Base-by-base conservation (phyloP, 2,797 vertebrate species). In the Halcyon badia region DNA sequence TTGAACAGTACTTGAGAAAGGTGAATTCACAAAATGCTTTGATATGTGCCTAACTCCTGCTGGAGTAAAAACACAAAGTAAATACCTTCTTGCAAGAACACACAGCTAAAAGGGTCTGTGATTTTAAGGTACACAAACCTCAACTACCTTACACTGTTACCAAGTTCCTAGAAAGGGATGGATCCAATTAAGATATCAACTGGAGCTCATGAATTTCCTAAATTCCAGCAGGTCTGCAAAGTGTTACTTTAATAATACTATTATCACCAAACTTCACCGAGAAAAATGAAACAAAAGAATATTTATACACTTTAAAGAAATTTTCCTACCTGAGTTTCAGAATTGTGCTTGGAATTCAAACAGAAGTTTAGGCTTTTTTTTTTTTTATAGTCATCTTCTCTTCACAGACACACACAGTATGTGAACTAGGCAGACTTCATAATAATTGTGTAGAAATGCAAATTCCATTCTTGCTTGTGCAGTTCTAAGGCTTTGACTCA, bases 51-150 rank as follows among this genome's bases (percentile, higher is more conserved):
- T 35, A 75, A 52, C 31, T 85, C 62, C 30, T 46, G 22, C 9
- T 4, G 17, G 26, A 92, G 37, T 13, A 52, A 83, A 64, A 41
- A 37, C 16, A 56, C 71, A 90, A 33, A 13, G 21, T 4, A 60
- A 82, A 76, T 8, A 46, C 7, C 28, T 42, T 58, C 22, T 54
- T 54, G 21, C 35, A 42, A 46, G 26, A 66, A 16, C 19, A 35
- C 0, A 0, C 39, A 61, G n/a, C 26, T 83, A 35, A 69, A 39
- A 16, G 2, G 33, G 30, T 9, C 28, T 69, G 84, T 71, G 33
- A 60, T 54, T 75, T 57, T 49, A 60, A 73, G 35, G 22, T 44
- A 22, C 10, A 41, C 33, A 57, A 54, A 77, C 30, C 33, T 77
- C 31, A 83, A 61, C 24, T 61, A 57, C 28, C 46, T 82, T 33